Evolutionary conservation across 2,888 invertebrate genomes (phyloP).

Genomic region (Hyles lineata): DNA sequence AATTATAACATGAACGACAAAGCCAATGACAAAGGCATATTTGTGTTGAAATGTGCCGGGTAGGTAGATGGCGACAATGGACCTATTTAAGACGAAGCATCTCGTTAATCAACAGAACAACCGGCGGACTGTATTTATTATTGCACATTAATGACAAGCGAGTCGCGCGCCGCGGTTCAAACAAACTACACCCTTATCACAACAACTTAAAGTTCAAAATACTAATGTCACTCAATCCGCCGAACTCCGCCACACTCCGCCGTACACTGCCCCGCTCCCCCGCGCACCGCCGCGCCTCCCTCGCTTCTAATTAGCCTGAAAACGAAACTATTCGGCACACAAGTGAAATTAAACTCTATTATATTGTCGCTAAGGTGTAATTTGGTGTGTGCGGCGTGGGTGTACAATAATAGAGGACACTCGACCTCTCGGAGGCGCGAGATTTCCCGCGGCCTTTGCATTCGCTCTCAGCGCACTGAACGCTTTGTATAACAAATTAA

Average conservation of each 20-base stretch:
- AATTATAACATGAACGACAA: neutral
- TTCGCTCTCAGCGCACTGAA: conserved; percentile 36
- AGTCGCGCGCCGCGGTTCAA: neutral
- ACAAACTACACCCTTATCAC: neutral
- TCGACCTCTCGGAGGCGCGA: conserved; percentile 74
- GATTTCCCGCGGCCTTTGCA: conserved; percentile 65
- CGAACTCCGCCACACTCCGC: conserved; percentile 6
- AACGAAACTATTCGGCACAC: conserved; percentile 58
- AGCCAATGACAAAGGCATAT: neutral
- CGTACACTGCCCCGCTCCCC: neutral
- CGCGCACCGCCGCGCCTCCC: conserved; percentile 44
- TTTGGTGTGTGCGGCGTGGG: conserved; percentile 38
- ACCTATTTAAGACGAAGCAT: conserved; percentile 4
- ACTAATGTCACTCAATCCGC: neutral
- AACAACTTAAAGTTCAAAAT: conserved; percentile 12
- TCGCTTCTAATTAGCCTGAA: conserved; percentile 80
- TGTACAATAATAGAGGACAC: conserved; percentile 75
- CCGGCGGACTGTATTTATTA: conserved; percentile 16
- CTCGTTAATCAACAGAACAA: conserved; percentile 21
- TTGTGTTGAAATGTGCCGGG: neutral
- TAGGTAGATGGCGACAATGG: neutral
- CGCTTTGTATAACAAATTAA: conserved; percentile 50
- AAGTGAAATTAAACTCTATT: conserved; percentile 48
- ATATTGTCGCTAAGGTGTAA: conserved; percentile 46
- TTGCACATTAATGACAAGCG: conserved; percentile 19